Evolutionary conservation across 2,888 invertebrate species (phyloP).

Genomic region (Melanchra persicariae): DNA sequence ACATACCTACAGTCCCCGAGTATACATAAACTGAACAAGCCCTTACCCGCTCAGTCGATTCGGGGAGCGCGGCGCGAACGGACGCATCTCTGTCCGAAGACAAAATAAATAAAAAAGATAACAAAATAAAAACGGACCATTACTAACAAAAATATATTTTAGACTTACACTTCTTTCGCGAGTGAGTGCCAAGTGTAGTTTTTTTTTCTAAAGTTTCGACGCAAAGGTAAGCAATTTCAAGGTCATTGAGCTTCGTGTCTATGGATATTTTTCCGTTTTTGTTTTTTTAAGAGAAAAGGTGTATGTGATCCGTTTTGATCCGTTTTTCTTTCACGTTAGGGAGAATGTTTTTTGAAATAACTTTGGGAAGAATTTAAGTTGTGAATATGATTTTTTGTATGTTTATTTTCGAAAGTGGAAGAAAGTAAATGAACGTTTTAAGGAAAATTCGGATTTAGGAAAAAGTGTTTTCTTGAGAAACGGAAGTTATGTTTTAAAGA

Average conservation of each 20-base stretch:
- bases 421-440: background rate
- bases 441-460: background rate
- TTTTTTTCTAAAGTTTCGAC: constrained; percentile 22
- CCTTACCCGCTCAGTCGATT: constrained; percentile 69
- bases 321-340: background rate
- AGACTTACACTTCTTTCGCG: constrained; percentile 23
- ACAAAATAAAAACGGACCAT: constrained; percentile 22
- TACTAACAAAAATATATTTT: constrained; percentile 1
- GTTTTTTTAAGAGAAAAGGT: constrained; percentile 39
- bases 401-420: background rate
- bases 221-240: constrained; percentile 49
- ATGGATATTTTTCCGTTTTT: constrained; percentile 32
- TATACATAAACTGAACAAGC: constrained; percentile 56
- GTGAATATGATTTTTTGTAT: background rate
- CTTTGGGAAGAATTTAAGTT: background rate
- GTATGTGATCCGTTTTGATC: constrained; percentile 10
- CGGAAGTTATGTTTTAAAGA: background rate
- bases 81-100: constrained; percentile 45
- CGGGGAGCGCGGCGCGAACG: constrained; percentile 45
- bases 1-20: constrained; percentile 54
- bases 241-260: constrained; percentile 39
- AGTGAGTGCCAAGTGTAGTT: constrained; percentile 40
- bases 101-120: constrained; percentile 10
- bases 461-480: background rate
- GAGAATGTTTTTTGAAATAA: background rate